phyloP scores from a whole-genome alignment of 2,113 vertebrate genomes.

The Cnemophilus loriae region DNA sequence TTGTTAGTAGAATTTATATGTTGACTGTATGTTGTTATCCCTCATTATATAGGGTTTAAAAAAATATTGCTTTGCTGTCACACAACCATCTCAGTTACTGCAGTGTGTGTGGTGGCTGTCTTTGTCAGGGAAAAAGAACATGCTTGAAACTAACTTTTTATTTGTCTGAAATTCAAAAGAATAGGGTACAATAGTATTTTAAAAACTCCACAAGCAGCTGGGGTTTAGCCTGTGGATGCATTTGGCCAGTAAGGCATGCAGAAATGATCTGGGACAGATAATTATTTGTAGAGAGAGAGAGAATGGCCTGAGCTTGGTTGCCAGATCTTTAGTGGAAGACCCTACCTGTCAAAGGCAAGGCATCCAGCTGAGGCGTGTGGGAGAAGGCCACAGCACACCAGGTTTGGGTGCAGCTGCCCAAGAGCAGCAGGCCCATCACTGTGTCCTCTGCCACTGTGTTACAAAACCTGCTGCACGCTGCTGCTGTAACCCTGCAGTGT shows the following conservation, averaged over 20 bases:
- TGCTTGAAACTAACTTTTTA: neutral
- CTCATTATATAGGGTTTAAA: neutral
- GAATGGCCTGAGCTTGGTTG: neutral
- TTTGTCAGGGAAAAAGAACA: neutral
- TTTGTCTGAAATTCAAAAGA: slow-evolving; percentile 10
- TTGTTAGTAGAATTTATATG: neutral
- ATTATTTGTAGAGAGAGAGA: neutral
- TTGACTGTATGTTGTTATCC: neutral
- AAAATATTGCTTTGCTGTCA: neutral
- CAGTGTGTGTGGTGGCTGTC: neutral
- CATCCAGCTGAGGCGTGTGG: neutral
- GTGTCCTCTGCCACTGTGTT: neutral
- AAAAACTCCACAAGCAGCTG: neutral
- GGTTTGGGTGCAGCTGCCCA: neutral
- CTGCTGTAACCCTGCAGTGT: neutral
- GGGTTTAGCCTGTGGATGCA: neutral
- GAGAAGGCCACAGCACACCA: neutral
- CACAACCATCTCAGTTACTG: neutral
- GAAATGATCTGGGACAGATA: neutral
- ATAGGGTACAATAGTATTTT: neutral
- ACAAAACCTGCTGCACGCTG: neutral
- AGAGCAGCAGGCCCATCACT: neutral
- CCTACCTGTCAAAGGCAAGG: neutral
- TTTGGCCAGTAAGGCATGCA: neutral
- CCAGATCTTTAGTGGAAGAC: neutral